phyloP scores from a whole-genome alignment of 2,888 invertebrate genomes.

The Rhogogaster chlorosoma region DNA sequence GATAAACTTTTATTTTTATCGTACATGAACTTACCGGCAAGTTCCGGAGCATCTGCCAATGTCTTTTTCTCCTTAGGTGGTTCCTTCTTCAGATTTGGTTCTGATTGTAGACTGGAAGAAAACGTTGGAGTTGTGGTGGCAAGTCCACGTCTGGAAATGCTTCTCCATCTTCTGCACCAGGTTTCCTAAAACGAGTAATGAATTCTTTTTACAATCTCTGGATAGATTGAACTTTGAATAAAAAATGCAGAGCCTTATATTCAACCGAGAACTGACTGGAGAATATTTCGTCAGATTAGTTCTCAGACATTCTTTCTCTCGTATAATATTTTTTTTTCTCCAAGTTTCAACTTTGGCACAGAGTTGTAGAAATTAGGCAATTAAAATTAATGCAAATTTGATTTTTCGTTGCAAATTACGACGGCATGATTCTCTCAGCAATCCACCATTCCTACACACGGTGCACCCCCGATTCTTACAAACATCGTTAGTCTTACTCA shows the following conservation, averaged over 20 bases:
- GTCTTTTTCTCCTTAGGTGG: constrained; percentile 59
- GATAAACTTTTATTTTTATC: neutral
- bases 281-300: neutral
- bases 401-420: neutral
- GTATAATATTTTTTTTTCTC: neutral
- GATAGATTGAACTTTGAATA: neutral
- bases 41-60: constrained; percentile 29
- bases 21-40: constrained; percentile 32
- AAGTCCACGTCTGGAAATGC: constrained; percentile 70
- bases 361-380: neutral
- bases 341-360: neutral
- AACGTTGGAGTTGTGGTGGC: constrained; percentile 68
- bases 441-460: neutral
- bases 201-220: neutral
- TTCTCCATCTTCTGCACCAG: constrained; percentile 83
- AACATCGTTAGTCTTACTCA: neutral
- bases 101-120: constrained; percentile 64
- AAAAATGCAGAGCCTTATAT: constrained; percentile 8
- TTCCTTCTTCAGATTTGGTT: constrained; percentile 68
- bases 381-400: constrained; percentile 25
- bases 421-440: neutral
- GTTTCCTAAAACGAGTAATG: constrained; percentile 80
- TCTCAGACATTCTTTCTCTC: neutral
- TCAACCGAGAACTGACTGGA: neutral
- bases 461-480: neutral